phyloP scores from a whole-genome alignment of 2,113 vertebrate species.

The Crypturellus undulatus region DNA sequence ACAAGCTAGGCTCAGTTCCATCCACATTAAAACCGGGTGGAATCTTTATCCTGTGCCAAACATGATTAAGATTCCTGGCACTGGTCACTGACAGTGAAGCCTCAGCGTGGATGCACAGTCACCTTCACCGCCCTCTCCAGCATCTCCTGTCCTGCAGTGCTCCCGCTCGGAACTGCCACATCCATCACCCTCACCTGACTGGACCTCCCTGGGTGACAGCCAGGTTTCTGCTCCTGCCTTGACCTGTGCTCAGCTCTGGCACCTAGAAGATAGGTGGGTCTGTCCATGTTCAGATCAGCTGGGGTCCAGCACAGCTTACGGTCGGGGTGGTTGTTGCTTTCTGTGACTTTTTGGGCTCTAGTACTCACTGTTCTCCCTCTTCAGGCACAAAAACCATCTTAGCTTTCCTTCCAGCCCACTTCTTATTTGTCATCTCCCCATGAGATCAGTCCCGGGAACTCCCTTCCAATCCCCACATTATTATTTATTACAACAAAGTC shows the following conservation, averaged over 20 bases:
- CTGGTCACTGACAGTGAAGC: not conserved
- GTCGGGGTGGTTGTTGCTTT: not conserved
- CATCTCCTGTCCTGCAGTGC: not conserved
- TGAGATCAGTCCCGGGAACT: not conserved
- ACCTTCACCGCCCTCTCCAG: not conserved
- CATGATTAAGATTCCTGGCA: not conserved
- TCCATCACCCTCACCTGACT: not conserved
- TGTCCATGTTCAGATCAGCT: not conserved
- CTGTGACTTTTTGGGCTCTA: fast-evolving
- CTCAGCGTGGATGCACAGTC: not conserved
- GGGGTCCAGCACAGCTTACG: not conserved
- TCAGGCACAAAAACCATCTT: not conserved
- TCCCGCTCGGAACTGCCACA: not conserved
- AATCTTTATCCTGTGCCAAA: not conserved
- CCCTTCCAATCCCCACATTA: not conserved
- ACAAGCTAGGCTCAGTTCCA: not conserved
- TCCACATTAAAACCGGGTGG: not conserved
- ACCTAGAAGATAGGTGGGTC: not conserved
- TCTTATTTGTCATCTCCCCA: not conserved
- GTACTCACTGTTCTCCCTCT: not conserved
- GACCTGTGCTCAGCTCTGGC: not conserved
- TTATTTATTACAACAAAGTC: not conserved
- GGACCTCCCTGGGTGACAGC: not conserved
- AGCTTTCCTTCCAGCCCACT: not conserved
- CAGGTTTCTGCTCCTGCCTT: not conserved